Percentiles rank a stretch among this genome's conserved stretches.
Conservation (phyloP, 2,888 invertebrate genomes). For the Blomia tropicalis region DNA sequence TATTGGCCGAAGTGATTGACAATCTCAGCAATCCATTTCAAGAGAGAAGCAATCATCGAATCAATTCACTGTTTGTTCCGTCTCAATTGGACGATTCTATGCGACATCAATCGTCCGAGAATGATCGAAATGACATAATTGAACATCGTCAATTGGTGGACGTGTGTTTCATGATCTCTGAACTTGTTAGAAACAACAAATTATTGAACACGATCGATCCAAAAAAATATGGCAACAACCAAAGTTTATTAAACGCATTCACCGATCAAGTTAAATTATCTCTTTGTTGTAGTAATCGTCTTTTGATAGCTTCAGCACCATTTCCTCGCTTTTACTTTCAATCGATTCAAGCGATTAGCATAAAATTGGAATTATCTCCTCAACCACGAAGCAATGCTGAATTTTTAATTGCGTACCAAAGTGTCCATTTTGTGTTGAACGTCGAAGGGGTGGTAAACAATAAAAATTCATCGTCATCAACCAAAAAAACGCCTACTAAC, state of each 20-base stretch:
- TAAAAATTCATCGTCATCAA: slow-evolving; percentile 41
- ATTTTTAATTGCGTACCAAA: slow-evolving; percentile 62
- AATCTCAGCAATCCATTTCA: slow-evolving; percentile 53
- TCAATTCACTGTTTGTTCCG: slow-evolving; percentile 19
- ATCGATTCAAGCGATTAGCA: slow-evolving; percentile 60
- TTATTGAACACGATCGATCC: neutral
- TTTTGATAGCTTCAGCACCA: slow-evolving; percentile 49
- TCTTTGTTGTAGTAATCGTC: slow-evolving; percentile 37
- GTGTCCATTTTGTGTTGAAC: slow-evolving; percentile 72
- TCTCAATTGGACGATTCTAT: neutral
- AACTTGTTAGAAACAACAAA: neutral
- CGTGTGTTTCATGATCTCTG: neutral
- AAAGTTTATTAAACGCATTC: neutral
- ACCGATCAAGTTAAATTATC: slow-evolving; percentile 29
- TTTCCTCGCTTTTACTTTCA: slow-evolving; percentile 67
- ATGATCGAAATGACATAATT: neutral
- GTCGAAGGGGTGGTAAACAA: slow-evolving; percentile 74
- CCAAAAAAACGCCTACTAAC: neutral
- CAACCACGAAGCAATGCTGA: slow-evolving; percentile 59
- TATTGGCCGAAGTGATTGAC: slow-evolving; percentile 58
- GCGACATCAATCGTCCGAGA: neutral
- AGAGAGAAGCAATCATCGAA: slow-evolving; percentile 28
- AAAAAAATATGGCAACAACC: neutral
- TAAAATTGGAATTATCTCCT: slow-evolving; percentile 63
- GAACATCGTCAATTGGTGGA: slow-evolving; percentile 2